Evolutionary conservation across 2,888 invertebrate species (phyloP).

Genomic region (Tridacna gigas): DNA sequence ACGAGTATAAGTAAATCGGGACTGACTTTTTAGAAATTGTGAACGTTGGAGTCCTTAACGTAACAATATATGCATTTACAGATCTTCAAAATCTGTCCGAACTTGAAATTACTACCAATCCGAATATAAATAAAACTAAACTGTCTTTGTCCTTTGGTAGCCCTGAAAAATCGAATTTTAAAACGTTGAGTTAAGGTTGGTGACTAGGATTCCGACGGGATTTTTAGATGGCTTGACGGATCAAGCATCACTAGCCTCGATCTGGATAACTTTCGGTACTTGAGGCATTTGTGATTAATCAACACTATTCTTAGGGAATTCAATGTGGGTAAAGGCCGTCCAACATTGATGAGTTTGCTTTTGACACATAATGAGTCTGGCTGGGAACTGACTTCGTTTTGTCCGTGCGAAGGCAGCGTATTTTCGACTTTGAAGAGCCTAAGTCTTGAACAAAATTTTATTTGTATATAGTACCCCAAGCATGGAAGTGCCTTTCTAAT

Average conservation of each 20-base stretch:
- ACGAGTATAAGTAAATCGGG: background rate
- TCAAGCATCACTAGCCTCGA: background rate
- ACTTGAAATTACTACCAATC: constrained; percentile 1
- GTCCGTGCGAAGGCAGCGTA: background rate
- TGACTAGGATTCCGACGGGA: background rate
- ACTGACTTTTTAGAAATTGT: background rate
- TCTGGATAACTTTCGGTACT: background rate
- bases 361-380: background rate
- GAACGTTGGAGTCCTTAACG: background rate
- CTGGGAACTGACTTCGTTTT: background rate
- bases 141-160: constrained; percentile 3
- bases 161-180: background rate
- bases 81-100: background rate
- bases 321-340: background rate
- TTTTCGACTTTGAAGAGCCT: background rate
- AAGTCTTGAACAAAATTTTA: background rate
- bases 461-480: background rate
- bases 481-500: background rate
- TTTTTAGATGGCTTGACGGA: background rate
- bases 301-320: background rate
- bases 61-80: constrained; percentile 4
- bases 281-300: background rate
- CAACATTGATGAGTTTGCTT: background rate
- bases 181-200: background rate
- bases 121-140: constrained; percentile 9